Evolutionary conservation across 1,140 invertebrate genomes (phyloP).

Genomic region (Halesus radiatus): DNA sequence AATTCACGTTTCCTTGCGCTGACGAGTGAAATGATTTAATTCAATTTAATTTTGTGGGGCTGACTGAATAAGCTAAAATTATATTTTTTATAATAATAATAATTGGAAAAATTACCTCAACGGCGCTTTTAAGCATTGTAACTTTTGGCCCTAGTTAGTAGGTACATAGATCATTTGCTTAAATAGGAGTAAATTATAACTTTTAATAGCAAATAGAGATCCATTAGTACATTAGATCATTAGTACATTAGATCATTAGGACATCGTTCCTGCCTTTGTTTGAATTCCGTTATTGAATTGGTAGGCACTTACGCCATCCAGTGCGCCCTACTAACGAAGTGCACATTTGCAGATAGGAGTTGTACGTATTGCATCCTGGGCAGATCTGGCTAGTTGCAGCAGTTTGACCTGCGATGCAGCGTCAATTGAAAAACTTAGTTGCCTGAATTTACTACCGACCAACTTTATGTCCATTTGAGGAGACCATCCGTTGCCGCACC

Average conservation of each 20-base stretch:
- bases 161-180: no score
- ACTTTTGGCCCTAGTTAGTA: no score
- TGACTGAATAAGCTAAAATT: neutral
- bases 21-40: neutral
- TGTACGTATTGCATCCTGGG: slow-evolving; percentile 2
- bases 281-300: neutral
- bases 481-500: neutral
- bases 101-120: no score
- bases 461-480: slow-evolving; percentile 47
- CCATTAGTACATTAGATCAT: no score
- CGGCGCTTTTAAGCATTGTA: no score
- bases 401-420: slow-evolving; percentile 42
- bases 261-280: no score
- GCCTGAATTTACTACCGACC: slow-evolving; percentile 41
- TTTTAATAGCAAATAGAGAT: no score
- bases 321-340: slow-evolving; percentile 5
- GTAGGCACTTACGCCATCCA: neutral
- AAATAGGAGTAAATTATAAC: no score
- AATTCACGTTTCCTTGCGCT: neutral
- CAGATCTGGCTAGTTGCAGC: slow-evolving; percentile 29
- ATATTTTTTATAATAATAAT: no score
- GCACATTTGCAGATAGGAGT: neutral
- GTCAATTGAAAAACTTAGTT: slow-evolving; percentile 53
- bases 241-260: no score
- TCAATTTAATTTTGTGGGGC: neutral